A percentile compares a stretch with the other conserved stretches of the same genome.
These are phyloP conservation scores for Aphodius sticticus DNA, from an alignment of 2,888 invertebrate genomes.

Conservation along the genomic window DNA sequence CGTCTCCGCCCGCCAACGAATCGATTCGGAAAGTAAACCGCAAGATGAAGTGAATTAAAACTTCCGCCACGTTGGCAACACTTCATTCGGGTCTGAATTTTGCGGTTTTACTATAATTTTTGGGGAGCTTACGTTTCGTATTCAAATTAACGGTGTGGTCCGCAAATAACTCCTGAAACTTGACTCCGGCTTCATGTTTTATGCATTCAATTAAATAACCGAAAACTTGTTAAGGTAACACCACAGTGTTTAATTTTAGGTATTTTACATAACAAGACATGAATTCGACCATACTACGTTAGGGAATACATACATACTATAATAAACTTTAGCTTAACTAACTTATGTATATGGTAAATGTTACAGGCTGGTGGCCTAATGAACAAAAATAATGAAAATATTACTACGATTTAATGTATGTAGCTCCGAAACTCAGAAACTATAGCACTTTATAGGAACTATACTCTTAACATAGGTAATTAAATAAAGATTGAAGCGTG, in stretches of 20 bases:
- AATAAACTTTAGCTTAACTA: neutral
- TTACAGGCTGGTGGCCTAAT: too few relatives aligned
- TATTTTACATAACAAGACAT: neutral
- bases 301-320: neutral
- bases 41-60: neutral
- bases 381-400: too few relatives aligned
- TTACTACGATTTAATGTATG: too few relatives aligned
- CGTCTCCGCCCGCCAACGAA: neutral
- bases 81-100: neutral
- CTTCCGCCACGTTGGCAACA: neutral
- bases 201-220: neutral
- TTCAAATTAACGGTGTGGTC: neutral
- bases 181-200: neutral
- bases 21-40: neutral
- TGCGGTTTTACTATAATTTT: neutral
- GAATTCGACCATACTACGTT: neutral
- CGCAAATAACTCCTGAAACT: neutral
- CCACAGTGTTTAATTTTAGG: neutral
- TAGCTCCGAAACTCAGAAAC: too few relatives aligned
- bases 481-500: too few relatives aligned
- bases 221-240: slow-evolving; percentile 4
- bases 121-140: neutral
- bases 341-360: too few relatives aligned
- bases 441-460: too few relatives aligned
- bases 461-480: too few relatives aligned